Conservation (phyloP, 2,113 vertebrate species). For the Tychaedon coryphoeus region DNA sequence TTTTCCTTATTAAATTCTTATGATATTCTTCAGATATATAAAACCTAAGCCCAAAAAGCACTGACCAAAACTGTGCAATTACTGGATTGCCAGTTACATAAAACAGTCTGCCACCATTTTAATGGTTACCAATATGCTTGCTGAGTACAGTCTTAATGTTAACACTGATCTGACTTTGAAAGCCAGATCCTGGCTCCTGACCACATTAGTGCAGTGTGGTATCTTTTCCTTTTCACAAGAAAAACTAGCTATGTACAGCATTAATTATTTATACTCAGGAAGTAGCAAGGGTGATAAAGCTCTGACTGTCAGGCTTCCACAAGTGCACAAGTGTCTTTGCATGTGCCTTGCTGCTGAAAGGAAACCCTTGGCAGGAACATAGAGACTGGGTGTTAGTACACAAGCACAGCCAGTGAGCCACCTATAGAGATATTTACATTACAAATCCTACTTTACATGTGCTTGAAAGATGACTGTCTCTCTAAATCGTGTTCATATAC, state of each 20-base stretch:
- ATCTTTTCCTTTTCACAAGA: not conserved
- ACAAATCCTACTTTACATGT: not conserved
- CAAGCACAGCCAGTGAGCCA: not conserved
- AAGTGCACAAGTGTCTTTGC: not conserved
- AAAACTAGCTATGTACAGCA: not conserved
- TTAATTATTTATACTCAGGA: slow-evolving; percentile 1
- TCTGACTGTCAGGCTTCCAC: not conserved
- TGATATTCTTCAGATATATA: not conserved
- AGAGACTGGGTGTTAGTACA: not conserved
- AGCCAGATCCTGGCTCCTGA: not conserved
- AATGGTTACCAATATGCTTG: not conserved
- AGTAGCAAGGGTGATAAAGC: not conserved
- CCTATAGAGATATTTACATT: not conserved
- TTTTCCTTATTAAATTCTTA: slow-evolving; percentile 18
- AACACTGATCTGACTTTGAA: not conserved
- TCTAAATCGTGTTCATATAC: not conserved
- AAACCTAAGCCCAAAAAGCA: not conserved
- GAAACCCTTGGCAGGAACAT: not conserved
- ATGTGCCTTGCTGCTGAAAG: not conserved
- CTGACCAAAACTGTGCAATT: not conserved
- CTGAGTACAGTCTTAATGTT: not conserved
- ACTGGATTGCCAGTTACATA: not conserved
- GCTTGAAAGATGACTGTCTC: not conserved
- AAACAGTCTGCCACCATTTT: not conserved
- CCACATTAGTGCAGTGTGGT: not conserved